These are phyloP conservation scores for Solenopsis invicta DNA, from an alignment of 1,140 invertebrate species.

Conservation along the genomic window DNA sequence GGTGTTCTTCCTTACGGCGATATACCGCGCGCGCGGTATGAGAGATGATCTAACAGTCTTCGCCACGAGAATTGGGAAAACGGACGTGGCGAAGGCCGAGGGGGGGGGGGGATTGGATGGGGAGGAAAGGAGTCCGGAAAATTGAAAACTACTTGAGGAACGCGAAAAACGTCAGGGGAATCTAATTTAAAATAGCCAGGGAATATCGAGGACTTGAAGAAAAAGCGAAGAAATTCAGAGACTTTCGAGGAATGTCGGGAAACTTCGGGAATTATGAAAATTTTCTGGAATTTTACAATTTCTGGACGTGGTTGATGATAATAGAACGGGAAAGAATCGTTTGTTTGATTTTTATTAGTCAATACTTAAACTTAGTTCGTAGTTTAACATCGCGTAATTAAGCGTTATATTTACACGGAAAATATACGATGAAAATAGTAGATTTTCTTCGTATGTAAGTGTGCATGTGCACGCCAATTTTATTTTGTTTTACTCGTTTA, in stretches of 20 bases:
- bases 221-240: constrained; percentile 16
- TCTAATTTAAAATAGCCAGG: constrained; percentile 33
- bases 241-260: neutral
- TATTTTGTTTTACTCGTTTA: constrained; percentile 8
- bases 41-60: constrained; percentile 34
- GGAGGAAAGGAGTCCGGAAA: neutral
- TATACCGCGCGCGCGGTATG: neutral
- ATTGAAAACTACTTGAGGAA: constrained; percentile 32
- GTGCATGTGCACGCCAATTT: neutral
- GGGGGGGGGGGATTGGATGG: no score
- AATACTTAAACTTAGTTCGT: neutral
- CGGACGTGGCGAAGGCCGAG: neutral
- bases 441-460: neutral
- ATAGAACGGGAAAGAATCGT: neutral
- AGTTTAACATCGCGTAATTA: neutral
- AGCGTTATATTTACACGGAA: neutral
- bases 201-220: neutral
- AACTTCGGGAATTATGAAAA: constrained; percentile 30
- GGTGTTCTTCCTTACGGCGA: constrained; percentile 59
- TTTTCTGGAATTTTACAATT: constrained; percentile 26
- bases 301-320: neutral
- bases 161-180: constrained; percentile 23
- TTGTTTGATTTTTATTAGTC: neutral
- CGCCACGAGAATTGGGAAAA: neutral
- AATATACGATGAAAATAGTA: constrained; percentile 8